Evolutionary conservation across 2,797 vertebrate genomes (phyloP).

Genomic region (Macropus fuliginosus): DNA sequence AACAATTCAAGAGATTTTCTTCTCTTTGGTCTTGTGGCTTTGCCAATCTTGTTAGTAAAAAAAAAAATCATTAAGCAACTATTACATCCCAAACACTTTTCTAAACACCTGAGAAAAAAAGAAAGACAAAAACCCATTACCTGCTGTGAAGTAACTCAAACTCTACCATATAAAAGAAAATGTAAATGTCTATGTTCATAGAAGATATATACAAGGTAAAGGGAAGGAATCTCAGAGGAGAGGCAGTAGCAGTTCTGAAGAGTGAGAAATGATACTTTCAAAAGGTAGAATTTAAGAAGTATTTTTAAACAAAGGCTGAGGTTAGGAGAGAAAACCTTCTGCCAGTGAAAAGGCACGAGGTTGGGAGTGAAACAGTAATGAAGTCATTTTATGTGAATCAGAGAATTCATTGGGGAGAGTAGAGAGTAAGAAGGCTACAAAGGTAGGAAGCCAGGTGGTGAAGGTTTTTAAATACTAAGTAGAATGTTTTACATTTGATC

Average conservation of each 20-base stretch:
- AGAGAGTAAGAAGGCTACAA: neutral
- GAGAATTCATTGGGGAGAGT: neutral
- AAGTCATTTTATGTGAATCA: neutral
- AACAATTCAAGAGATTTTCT: too few relatives aligned
- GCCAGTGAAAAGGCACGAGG: neutral
- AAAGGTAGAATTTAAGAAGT: neutral
- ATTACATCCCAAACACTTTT: too few relatives aligned
- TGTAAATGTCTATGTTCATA: too few relatives aligned
- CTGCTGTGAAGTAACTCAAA: too few relatives aligned
- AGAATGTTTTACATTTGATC: neutral
- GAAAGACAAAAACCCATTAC: too few relatives aligned
- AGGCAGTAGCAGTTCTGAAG: neutral
- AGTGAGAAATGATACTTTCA: neutral
- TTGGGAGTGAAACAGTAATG: neutral
- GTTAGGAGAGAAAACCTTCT: neutral
- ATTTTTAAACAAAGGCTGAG: neutral
- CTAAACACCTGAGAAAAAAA: too few relatives aligned
- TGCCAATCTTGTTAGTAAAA: too few relatives aligned
- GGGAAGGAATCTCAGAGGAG: neutral
- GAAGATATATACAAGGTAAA: too few relatives aligned
- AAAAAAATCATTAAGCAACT: too few relatives aligned
- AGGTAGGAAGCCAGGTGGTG: neutral
- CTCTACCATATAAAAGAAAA: too few relatives aligned
- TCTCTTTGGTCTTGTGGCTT: too few relatives aligned
- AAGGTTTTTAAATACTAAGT: neutral